Base-by-base conservation (phyloP, 2,888 invertebrate genomes). In the Temnothorax ravouxi region DNA sequence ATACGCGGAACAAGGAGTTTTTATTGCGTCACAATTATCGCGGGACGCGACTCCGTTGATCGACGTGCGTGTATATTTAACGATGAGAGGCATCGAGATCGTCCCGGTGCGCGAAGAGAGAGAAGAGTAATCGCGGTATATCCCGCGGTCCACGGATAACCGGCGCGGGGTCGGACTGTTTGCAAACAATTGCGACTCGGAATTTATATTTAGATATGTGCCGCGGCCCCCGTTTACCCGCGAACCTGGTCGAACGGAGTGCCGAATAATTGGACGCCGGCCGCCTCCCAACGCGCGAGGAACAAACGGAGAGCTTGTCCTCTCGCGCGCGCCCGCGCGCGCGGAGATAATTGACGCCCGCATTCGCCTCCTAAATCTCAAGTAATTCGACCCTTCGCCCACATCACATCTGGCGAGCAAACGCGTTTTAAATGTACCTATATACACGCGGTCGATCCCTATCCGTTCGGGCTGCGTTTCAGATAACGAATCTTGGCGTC, bases 161-260 rank as follows among this genome's bases (percentile, higher is more conserved):
- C 83, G 74, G 54, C 25, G 25, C 34, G 34, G 34, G 34, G 34
- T 34, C 34, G 34, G 34, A 34, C 34, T 79, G 77, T 86, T 89
- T 84, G 88, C 84, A 88, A 89, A 89, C 86, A 86, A 76, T 84
- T 38, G 72, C 62, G 25, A 54, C 29, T 34, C 8, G 1, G 34
- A 34, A 66, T 72, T 72, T 88, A 88, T 89, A 86, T 88, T 89
- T 88, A 86, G 84, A 82, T 29, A 41, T 29, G 25, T 29, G 25
- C 6, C 15, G n/a, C n/a, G 5, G 15, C 29, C 29, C 29, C 1
- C 1, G n/a, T 38, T 34, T 67, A 21, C 75, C 9, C 38, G 52
- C 25, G 25, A 56, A 41, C 25, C 34, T 34, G 34, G 34, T 34
- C 34, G 34, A 34, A 34, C 34, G 34, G 34, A 34, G 34, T 6